These are phyloP conservation scores for Sthenelais limicola DNA, from an alignment of 2,888 invertebrate genomes.

Conservation along the genomic window DNA sequence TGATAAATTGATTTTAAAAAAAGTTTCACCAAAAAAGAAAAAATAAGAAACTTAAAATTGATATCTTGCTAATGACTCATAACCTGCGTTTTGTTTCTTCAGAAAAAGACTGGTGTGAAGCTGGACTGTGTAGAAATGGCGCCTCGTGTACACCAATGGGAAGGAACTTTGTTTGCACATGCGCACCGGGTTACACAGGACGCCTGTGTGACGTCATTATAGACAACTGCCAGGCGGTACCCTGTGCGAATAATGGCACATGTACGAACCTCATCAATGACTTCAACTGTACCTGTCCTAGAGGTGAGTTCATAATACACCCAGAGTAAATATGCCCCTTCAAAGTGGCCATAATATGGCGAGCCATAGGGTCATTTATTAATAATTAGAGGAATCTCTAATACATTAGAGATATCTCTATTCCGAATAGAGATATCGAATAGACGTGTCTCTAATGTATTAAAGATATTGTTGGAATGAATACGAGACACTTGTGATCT, in stretches of 20 bases:
- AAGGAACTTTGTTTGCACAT: conserved; percentile 53
- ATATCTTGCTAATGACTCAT: no score
- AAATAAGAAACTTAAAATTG: no score
- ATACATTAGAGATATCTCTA: no score
- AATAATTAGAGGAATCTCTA: no score
- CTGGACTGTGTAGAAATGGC: conserved; percentile 51
- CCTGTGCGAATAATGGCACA: conserved; percentile 50
- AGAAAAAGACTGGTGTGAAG: conserved; percentile 53
- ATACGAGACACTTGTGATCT: no score
- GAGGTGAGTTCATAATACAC: conserved; percentile 28
- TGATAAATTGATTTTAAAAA: no score
- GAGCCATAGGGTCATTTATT: no score
- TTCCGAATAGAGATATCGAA: no score
- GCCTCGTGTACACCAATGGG: conserved; percentile 49
- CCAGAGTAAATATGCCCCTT: background rate
- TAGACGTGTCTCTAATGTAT: no score
- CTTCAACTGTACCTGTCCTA: conserved; percentile 43
- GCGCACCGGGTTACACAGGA: conserved; percentile 57
- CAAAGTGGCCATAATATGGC: no score
- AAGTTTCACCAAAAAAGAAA: no score
- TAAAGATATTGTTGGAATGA: no score
- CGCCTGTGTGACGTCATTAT: conserved; percentile 50
- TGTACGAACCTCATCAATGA: conserved; percentile 45
- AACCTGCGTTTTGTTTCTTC: conserved; percentile 25
- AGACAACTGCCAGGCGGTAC: conserved; percentile 46